Evolutionary conservation across 2,797 vertebrate genomes (phyloP).

Genomic region (Potorous gilbertii): DNA sequence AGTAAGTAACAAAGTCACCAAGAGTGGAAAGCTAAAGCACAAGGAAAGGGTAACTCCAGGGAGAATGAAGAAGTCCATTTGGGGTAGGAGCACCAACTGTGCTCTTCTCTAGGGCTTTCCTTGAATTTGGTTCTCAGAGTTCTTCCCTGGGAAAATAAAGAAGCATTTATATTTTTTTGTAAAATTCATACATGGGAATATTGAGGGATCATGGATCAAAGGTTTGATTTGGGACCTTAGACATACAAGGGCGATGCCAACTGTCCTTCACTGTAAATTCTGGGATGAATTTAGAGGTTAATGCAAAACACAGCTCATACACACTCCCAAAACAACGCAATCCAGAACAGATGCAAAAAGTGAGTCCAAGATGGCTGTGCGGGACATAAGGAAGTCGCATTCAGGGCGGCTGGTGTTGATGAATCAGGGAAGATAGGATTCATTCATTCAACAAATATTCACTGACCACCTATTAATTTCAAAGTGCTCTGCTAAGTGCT

Average conservation of each 20-base stretch:
- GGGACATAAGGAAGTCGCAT: not conserved
- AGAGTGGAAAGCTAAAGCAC: not conserved
- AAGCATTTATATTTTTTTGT: slow-evolving; percentile 12
- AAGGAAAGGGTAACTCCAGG: not conserved
- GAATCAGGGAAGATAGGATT: not conserved
- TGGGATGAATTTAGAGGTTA: not conserved
- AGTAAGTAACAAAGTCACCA: slow-evolving; percentile 27
- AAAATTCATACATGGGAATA: not conserved
- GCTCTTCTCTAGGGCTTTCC: not conserved
- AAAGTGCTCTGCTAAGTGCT: not conserved
- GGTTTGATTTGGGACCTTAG: not conserved
- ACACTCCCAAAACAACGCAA: not conserved
- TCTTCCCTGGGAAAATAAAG: not conserved
- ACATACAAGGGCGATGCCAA: not conserved
- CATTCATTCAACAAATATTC: not conserved
- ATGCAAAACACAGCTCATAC: not conserved
- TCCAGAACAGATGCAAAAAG: not conserved
- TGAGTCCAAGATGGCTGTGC: not conserved
- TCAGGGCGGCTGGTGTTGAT: not conserved
- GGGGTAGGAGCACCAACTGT: not conserved
- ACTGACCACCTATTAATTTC: not conserved
- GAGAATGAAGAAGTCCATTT: not conserved
- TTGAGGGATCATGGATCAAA: not conserved
- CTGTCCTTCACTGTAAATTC: not conserved
- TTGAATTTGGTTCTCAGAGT: not conserved